Evolutionary conservation across 1,140 invertebrate genomes (phyloP).

Genomic region (Cotesia typhae): DNA sequence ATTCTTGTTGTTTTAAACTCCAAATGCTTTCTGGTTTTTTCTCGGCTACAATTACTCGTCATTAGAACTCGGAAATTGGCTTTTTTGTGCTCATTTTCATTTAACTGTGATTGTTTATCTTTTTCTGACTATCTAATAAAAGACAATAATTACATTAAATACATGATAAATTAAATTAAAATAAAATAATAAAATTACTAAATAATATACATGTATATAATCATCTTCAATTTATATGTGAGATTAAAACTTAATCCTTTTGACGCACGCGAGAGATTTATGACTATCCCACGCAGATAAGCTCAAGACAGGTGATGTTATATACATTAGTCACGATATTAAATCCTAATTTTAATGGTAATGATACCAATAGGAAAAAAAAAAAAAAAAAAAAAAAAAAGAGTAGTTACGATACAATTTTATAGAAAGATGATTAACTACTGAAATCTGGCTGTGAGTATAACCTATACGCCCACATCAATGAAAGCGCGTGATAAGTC

Average conservation of each 20-base stretch:
- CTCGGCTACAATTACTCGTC: no score
- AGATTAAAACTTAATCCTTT: slow-evolving; percentile 21
- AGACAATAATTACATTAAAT: background rate
- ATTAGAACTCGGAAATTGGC: background rate
- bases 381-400: background rate
- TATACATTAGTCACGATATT: no score
- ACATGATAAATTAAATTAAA: no score
- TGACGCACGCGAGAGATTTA: slow-evolving; percentile 24
- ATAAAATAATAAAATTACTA: no score
- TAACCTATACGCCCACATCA: slow-evolving; percentile 36
- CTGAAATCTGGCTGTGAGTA: background rate
- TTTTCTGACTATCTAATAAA: background rate
- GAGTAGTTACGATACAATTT: background rate
- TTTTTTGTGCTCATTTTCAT: slow-evolving; percentile 3
- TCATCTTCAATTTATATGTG: no score
- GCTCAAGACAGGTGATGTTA: background rate
- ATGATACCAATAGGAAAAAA: no score
- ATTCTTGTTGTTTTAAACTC: no score
- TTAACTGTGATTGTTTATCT: slow-evolving; percentile 8
- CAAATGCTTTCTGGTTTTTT: no score
- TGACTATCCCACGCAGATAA: background rate
- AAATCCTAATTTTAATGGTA: no score
- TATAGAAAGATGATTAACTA: background rate
- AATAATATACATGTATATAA: no score
- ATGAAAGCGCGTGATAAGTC: slow-evolving; percentile 15